Percentiles rank a stretch among this genome's conserved stretches.
Evolutionary conservation across 2,888 invertebrate species (phyloP).

Genomic region (Microplitis deprimator): DNA sequence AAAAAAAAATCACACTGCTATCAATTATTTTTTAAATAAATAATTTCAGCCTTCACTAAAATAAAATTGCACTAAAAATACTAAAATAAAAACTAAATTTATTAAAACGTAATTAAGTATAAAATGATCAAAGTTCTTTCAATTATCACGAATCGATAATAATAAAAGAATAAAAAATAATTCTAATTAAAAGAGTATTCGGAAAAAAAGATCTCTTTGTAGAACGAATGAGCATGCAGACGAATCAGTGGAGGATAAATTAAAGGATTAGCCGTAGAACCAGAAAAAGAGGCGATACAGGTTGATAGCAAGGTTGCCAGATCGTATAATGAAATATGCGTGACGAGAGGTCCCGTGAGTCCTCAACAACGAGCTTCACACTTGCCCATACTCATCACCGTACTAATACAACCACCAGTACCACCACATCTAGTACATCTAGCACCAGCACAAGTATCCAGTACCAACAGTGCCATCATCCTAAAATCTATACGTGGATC

Average conservation of each 20-base stretch:
- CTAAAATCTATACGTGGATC: neutral
- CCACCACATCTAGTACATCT: neutral
- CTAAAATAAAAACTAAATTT: neutral
- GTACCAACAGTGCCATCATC: slow-evolving; percentile 5
- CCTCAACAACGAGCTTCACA: slow-evolving; percentile 57
- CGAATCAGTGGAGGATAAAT: slow-evolving; percentile 8
- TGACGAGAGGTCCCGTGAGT: slow-evolving; percentile 68
- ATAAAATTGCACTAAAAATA: too few species aligned
- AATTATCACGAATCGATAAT: neutral
- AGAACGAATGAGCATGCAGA: neutral
- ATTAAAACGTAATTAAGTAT: neutral
- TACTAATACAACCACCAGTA: neutral
- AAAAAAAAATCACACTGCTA: too few species aligned
- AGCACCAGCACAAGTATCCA: neutral
- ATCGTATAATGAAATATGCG: slow-evolving; percentile 69
- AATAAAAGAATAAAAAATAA: neutral
- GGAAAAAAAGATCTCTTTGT: neutral
- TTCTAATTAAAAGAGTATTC: slow-evolving; percentile 1
- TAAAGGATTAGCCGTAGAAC: neutral
- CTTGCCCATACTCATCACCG: slow-evolving; percentile 45
- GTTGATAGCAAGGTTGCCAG: slow-evolving; percentile 55
- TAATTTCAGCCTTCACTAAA: too few species aligned
- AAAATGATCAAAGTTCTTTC: neutral
- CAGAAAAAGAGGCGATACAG: neutral
- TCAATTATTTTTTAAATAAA: too few species aligned